These are phyloP conservation scores for Drosophila macrospina DNA, from an alignment of 2,888 invertebrate genomes.

Conservation along the genomic window DNA sequence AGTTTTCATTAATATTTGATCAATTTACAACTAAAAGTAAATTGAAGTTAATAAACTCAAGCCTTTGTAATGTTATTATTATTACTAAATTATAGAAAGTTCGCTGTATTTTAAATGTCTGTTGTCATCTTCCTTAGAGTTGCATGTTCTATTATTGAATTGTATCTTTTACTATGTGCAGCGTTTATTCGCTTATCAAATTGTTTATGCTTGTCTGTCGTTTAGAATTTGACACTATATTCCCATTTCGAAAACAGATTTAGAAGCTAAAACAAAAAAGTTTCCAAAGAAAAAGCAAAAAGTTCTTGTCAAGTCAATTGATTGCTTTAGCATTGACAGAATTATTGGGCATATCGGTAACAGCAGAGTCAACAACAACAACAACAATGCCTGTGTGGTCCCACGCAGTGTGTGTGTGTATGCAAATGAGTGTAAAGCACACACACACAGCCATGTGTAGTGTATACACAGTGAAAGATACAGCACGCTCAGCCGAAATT, in stretches of 20 bases:
- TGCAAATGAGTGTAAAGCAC: conserved; percentile 47
- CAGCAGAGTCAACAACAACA: conserved; percentile 30
- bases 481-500: conserved; percentile 65
- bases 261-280: conserved; percentile 6
- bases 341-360: conserved; percentile 57
- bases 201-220: conserved; percentile 1
- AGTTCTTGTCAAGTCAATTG: conserved; percentile 55
- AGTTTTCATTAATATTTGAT: too few relatives aligned
- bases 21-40: too few relatives aligned
- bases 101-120: too few relatives aligned
- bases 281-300: conserved; percentile 32
- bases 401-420: conserved; percentile 34
- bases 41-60: too few relatives aligned
- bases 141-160: neutral
- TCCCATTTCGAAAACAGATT: conserved; percentile 1
- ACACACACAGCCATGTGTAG: conserved; percentile 25
- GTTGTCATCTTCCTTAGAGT: neutral
- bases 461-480: conserved; percentile 16
- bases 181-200: conserved; percentile 1
- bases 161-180: neutral
- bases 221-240: conserved; percentile 15
- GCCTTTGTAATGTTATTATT: too few relatives aligned
- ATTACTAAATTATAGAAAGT: too few relatives aligned
- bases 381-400: conserved; percentile 53
- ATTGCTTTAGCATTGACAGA: conserved; percentile 57